These are phyloP conservation scores for Siniperca obscura DNA, from an alignment of 2,797 vertebrate genomes.

Conservation along the genomic window DNA sequence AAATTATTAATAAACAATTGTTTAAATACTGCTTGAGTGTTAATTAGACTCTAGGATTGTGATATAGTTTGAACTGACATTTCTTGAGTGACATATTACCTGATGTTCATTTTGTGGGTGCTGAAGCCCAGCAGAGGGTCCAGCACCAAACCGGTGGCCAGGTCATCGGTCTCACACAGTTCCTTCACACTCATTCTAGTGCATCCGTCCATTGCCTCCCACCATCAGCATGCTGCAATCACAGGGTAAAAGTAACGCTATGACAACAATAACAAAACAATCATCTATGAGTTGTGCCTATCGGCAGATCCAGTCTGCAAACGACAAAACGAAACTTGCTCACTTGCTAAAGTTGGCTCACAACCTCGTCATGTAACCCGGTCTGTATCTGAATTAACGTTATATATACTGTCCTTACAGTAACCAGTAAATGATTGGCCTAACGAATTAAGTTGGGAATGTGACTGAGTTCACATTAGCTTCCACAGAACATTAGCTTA, in stretches of 20 bases:
- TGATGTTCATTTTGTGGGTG: conserved; percentile 97
- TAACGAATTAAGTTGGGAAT: neutral
- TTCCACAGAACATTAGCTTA: conserved; percentile 37
- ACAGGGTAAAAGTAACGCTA: conserved; percentile 49
- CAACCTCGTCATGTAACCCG: neutral
- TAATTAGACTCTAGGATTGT: neutral
- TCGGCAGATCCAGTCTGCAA: conserved; percentile 8
- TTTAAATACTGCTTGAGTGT: neutral
- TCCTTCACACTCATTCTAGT: conserved; percentile 95
- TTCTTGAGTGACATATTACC: conserved; percentile 77
- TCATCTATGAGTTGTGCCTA: conserved; percentile 15
- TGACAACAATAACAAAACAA: conserved; percentile 47
- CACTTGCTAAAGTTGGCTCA: neutral
- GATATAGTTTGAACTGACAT: neutral
- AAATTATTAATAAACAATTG: neutral
- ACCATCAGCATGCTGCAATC: conserved; percentile 88
- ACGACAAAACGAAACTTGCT: neutral
- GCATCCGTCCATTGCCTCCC: conserved; percentile 90
- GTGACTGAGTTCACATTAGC: conserved; percentile 21
- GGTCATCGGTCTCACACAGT: conserved; percentile 94
- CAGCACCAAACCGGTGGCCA: conserved; percentile 92
- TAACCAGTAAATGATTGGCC: neutral
- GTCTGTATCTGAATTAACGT: neutral
- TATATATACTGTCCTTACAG: neutral
- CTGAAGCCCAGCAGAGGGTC: conserved; percentile 93